phyloP scores from a whole-genome alignment of 1,140 invertebrate genomes.

The Camponotus floridanus region DNA sequence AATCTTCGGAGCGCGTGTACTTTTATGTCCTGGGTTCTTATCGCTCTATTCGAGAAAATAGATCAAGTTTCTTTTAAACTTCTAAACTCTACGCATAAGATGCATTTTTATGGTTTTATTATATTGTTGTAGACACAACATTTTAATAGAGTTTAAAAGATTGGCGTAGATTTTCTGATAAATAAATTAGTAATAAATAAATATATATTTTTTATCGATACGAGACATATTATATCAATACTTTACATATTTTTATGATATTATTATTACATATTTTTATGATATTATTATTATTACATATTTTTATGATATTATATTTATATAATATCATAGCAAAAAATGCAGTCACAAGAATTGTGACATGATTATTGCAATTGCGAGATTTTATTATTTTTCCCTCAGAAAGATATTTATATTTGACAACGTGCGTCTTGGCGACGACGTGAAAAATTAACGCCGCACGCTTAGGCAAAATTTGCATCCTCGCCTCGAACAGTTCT shows the following conservation, averaged over 20 bases:
- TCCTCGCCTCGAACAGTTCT: conserved; percentile 5
- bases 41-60: conserved; percentile 54
- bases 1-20: conserved; percentile 72
- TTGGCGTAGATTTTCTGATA: neutral
- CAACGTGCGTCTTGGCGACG: neutral
- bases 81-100: conserved; percentile 30
- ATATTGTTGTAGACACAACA: conserved; percentile 27
- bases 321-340: no score
- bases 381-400: neutral
- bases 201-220: neutral
- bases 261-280: neutral
- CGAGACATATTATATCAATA: no score
- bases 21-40: conserved; percentile 50
- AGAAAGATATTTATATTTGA: neutral
- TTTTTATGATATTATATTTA: neutral
- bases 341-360: neutral
- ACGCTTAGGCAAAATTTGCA: neutral
- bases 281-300: neutral
- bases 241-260: neutral
- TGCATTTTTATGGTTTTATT: conserved; percentile 8
- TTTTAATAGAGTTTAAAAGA: neutral
- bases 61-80: conserved; percentile 31
- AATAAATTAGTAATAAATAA: neutral
- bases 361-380: neutral
- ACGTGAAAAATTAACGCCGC: conserved; percentile 8